phyloP scores from a whole-genome alignment of 1,140 invertebrate species.

The Apis mellifera region Amel_HAv3.1 CM009936.2:11589001-11589500 shows the following conservation, averaged over 20 bases:
- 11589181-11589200: background rate
- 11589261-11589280: background rate
- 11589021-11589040: background rate
- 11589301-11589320: background rate
- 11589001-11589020: too few relatives aligned
- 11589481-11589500: too few relatives aligned
- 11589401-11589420: too few relatives aligned
- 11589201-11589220: constrained; percentile 12
- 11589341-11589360: too few relatives aligned
- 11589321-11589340: background rate
- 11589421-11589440: background rate
- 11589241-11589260: constrained; percentile 8
- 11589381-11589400: too few relatives aligned
- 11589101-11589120: too few relatives aligned
- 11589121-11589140: background rate
- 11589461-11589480: too few relatives aligned
- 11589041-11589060: background rate
- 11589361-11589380: background rate
- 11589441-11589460: too few relatives aligned
- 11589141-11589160: background rate
- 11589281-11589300: background rate
- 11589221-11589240: background rate
- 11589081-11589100: background rate
- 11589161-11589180: background rate
- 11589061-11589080: background rate